Evolutionary conservation across 1,140 invertebrate genomes (phyloP).

Genomic region (Planococcus citri): DNA sequence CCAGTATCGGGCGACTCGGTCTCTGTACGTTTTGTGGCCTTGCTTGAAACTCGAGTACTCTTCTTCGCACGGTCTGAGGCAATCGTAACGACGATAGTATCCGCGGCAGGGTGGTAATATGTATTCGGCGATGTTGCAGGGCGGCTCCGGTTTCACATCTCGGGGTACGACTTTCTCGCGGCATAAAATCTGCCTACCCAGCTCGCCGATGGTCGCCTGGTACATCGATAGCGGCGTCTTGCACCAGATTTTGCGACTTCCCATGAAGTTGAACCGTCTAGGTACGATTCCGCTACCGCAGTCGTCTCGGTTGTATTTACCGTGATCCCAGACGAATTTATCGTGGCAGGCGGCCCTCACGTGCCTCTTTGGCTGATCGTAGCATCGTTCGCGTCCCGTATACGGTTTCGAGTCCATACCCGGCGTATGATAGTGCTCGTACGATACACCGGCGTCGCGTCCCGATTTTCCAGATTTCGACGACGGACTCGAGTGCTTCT

Average conservation of each 20-base stretch:
- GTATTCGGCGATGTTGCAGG: not conserved
- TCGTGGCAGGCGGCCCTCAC: not conserved
- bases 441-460: not conserved
- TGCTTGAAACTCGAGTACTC: not conserved
- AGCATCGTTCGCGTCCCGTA: not conserved
- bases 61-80: slow-evolving; percentile 4
- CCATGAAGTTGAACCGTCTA: not conserved
- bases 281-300: not conserved
- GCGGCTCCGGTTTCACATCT: not conserved
- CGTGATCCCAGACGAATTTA: not conserved
- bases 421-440: not conserved
- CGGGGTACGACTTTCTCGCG: not conserved
- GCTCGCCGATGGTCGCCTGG: slow-evolving; percentile 17
- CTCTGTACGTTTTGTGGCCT: not conserved
- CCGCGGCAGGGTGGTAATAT: not conserved
- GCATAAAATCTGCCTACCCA: not conserved
- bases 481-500: not conserved
- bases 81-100: not conserved
- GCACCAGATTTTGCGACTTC: not conserved
- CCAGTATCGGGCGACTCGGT: not conserved
- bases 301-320: not conserved
- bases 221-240: slow-evolving; percentile 10
- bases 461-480: not conserved
- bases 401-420: not conserved
- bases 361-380: not conserved